A percentile compares a stretch with the other conserved stretches of the same genome.
These are phyloP conservation scores for Daboia siamensis DNA, from an alignment of 2,113 vertebrate genomes.

Conservation along the genomic window DNA sequence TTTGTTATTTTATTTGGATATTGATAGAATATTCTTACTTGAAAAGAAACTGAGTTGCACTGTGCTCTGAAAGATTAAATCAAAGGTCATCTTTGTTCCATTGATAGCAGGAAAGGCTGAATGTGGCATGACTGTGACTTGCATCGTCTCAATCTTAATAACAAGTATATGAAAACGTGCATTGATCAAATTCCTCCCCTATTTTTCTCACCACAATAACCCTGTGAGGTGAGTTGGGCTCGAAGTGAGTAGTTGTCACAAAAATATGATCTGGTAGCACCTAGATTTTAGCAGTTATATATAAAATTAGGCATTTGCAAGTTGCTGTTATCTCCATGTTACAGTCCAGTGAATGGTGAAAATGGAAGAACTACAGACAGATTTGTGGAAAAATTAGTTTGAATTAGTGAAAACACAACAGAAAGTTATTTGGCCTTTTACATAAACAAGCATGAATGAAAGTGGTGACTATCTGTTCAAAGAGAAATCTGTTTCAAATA, in stretches of 20 bases:
- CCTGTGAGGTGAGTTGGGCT: neutral
- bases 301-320: neutral
- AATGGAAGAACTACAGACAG: neutral
- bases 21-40: neutral
- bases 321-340: neutral
- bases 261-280: neutral
- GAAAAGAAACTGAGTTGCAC: neutral
- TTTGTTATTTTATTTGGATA: neutral
- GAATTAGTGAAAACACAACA: neutral
- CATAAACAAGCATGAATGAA: neutral
- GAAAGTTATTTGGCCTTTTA: neutral
- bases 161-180: neutral
- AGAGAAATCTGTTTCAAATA: neutral
- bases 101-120: neutral
- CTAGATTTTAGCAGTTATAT: neutral
- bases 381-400: neutral
- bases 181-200: neutral
- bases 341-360: neutral
- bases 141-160: neutral
- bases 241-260: neutral
- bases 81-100: neutral
- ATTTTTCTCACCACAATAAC: neutral
- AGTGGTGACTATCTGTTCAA: neutral
- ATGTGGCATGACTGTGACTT: neutral
- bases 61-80: conserved; percentile 1